Evolutionary conservation across 1,140 invertebrate species (phyloP).

Genomic region (Conus ventricosus): DNA sequence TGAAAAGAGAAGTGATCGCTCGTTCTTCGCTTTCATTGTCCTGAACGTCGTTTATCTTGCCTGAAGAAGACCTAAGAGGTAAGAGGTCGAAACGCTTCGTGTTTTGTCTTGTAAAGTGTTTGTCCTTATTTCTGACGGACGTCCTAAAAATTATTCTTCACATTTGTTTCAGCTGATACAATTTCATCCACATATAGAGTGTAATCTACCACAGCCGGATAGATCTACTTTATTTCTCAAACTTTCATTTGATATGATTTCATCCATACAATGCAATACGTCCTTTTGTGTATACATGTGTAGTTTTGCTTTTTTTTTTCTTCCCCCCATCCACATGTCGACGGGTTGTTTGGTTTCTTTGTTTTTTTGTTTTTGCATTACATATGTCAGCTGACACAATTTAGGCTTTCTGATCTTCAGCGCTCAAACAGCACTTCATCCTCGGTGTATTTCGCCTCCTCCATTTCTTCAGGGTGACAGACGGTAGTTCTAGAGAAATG

Average conservation of each 20-base stretch:
- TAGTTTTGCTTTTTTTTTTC: background rate
- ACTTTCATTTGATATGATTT: background rate
- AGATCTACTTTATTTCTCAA: background rate
- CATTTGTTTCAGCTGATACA: too few species aligned
- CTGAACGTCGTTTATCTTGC: too few species aligned
- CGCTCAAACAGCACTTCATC: constrained; percentile 52
- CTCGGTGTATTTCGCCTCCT: constrained; percentile 18
- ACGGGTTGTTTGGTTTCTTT: background rate
- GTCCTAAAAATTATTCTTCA: too few species aligned
- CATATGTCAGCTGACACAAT: background rate
- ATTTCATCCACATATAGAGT: too few species aligned
- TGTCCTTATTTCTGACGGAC: too few species aligned
- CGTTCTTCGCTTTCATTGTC: too few species aligned
- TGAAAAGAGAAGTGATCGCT: too few species aligned
- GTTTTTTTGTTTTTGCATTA: too few species aligned
- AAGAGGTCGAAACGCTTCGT: too few species aligned
- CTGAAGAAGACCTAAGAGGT: too few species aligned
- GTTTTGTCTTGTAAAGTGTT: too few species aligned
- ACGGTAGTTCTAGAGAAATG: constrained; percentile 48
- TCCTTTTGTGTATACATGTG: background rate
- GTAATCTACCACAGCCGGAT: background rate
- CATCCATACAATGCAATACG: background rate
- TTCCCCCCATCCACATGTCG: background rate
- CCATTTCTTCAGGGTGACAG: constrained; percentile 16
- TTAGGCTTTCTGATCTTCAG: background rate